These are phyloP conservation scores for Cettia cetti DNA, from an alignment of 2,113 vertebrate species.

Conservation along the genomic window DNA sequence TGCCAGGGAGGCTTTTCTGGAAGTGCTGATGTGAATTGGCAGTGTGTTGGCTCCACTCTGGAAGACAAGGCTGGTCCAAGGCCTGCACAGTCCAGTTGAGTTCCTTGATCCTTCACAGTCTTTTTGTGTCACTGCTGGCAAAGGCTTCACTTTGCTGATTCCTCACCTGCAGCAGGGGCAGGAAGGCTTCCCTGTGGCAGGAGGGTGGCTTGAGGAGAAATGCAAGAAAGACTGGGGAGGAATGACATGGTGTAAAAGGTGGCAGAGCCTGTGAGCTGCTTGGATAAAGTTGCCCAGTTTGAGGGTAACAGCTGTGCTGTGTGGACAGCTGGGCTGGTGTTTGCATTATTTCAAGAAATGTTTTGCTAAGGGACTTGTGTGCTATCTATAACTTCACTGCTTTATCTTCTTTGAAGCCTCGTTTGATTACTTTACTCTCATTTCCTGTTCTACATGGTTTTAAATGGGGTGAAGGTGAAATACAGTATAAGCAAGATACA, in stretches of 20 bases:
- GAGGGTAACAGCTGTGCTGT: not conserved
- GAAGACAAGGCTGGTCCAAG: not conserved
- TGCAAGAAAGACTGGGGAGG: not conserved
- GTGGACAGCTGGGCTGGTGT: not conserved
- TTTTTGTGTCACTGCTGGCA: fast-evolving
- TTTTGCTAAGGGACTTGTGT: not conserved
- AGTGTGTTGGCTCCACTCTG: fast-evolving
- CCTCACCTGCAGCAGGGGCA: not conserved
- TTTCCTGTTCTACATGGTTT: not conserved
- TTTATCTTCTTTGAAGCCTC: not conserved
- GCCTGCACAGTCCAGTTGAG: not conserved
- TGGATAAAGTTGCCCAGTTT: not conserved
- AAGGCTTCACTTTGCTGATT: not conserved
- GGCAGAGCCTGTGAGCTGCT: fast-evolving
- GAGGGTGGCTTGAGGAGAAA: not conserved
- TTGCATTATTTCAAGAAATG: not conserved
- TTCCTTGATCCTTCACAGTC: not conserved
- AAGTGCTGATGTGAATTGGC: not conserved
- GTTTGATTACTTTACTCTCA: not conserved
- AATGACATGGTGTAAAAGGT: not conserved
- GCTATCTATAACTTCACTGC: not conserved
- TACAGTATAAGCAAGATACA: not conserved
- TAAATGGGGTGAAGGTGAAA: not conserved
- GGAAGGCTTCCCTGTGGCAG: fast-evolving
- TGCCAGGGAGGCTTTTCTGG: not conserved